Base-by-base conservation (phyloP, 2,797 vertebrate genomes). In the Bovichtus variegatus region DNA sequence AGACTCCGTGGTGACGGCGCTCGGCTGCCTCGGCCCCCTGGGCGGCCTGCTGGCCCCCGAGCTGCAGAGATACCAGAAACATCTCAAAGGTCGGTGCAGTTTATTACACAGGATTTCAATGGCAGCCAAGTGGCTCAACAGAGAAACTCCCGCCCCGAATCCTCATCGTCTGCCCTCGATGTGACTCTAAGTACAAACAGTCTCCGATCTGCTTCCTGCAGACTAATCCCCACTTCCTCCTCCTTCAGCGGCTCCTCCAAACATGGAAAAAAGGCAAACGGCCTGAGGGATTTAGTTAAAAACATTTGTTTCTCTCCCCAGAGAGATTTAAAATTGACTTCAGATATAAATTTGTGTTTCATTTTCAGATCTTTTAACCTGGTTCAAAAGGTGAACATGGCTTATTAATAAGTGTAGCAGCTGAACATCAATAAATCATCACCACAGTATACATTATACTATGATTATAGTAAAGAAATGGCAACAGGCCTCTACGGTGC, bases 1-100 rank as follows among this genome's bases (percentile, higher is more conserved):
- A 64, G 98, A 99, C 70, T 94, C 96, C 0, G 78, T 97, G 69
- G 96, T 95, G 75, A 96, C 95, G 40, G 96, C 96, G 1, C 95
- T 99, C 50, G 97, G 98, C 8, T 99, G 98, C 76, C 95, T 99
- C 54, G 98, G 97, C n/a, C 98, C 98, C 7, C 94, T 99, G 76
- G 97, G 97, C 15, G 98, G 98, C 0, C 94, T 99, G 43, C 91
- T 99, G 88, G 95, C 95, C 31, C 97, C 98, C 4, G 98, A 99
- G 81, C 93, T 99, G 74, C 98, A 98, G 88, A 96, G 96, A 78
- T 97, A 98, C 93, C 97, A 98, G 75, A 99, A 95, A 54, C 97
- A 97, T 73, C 92, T 98, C 44, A 98, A 97, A 97, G 98, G 98
- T 99, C 92, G 77, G 91, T 53, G 18, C 29, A 9, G 6, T 15